Evolutionary conservation across 2,888 invertebrate species (phyloP).

Genomic region (Cenopis cana): DNA sequence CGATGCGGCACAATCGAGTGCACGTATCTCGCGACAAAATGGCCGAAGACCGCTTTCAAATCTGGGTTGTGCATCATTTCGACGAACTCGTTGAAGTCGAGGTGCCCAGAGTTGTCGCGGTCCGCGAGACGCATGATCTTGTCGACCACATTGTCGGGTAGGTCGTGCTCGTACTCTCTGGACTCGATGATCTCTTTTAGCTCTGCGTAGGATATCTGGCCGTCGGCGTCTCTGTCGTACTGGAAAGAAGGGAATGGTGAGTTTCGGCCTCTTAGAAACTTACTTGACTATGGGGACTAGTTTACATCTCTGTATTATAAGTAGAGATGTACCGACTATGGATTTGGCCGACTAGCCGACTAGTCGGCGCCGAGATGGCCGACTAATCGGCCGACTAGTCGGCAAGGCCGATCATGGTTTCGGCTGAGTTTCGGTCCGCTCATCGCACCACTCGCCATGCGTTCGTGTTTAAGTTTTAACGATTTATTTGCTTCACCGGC

Average conservation of each 20-base stretch:
- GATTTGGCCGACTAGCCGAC: no score
- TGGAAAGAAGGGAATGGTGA: conserved; percentile 62
- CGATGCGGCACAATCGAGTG: conserved; percentile 85
- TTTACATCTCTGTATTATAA: no score
- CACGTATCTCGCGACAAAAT: conserved; percentile 86
- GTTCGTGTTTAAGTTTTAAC: no score
- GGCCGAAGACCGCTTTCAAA: conserved; percentile 87
- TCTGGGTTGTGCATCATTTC: conserved; percentile 87
- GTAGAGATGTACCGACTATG: no score
- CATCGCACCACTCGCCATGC: no score
- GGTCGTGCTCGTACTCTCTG: conserved; percentile 87
- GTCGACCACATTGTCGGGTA: conserved; percentile 88
- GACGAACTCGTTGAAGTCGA: conserved; percentile 90
- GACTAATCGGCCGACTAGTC: no score
- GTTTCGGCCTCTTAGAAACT: no score
- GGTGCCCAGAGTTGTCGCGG: conserved; percentile 85
- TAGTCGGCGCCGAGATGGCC: no score
- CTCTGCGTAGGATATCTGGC: conserved; percentile 88
- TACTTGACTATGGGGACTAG: no score
- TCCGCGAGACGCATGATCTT: conserved; percentile 89
- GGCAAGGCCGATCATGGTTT: no score
- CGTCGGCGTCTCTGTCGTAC: conserved; percentile 90
- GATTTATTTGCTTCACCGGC: no score
- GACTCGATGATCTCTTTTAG: conserved; percentile 86
- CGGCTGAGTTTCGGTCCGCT: no score